Base-by-base conservation (phyloP, 2,888 invertebrate species). In the Parapristionchus giblindavisi region DNA sequence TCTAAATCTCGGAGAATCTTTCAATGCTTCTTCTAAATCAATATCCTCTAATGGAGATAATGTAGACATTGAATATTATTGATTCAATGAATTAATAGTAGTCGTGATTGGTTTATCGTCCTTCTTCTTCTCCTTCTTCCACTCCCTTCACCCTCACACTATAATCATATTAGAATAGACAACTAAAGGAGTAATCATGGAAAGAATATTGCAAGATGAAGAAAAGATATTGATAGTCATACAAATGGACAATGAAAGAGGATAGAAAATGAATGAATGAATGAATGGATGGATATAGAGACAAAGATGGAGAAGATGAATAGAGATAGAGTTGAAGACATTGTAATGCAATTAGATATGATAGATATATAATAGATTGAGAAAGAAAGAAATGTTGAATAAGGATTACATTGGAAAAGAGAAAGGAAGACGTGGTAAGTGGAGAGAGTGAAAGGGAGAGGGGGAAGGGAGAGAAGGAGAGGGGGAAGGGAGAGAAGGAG, bases 1-100 rank as follows among this genome's bases (percentile, higher is more conserved):
- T 17, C 70, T 71, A 34, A 65, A 75, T 54, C 75, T 21, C 3
- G 75, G 75, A 1, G 75, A 75, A n/a, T 75, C 75, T 40, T 65
- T 75, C 43, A 75, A 38, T 32, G 75, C 75, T 40, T 75, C 75
- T n/a, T 63, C 36, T 21, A 75, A 29, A 48, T 75, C 75, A 27
- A 75, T 73, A 17, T 60, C 36, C 29, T 34, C 48, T 43, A 73
- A 61, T 5, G 71, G 71, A 21, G 71, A 36, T 2, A 71, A n/a
- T 43, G 38, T 29, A 43, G 34, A 24, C 52, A 52, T 68, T 52
- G 21, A 14, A 11, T 48, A 21, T 14, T 48, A 48, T 48, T 21
- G 21, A 48, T 48, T 14, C 48, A 48, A 14, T 48, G n/a, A n/a
- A n/a, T n/a, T n/a, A n/a, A n/a, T n/a, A n/a, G n/a, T n/a, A n/a